phyloP scores from a whole-genome alignment of 2,888 invertebrate genomes.

The Drosophila formosana region DNA sequence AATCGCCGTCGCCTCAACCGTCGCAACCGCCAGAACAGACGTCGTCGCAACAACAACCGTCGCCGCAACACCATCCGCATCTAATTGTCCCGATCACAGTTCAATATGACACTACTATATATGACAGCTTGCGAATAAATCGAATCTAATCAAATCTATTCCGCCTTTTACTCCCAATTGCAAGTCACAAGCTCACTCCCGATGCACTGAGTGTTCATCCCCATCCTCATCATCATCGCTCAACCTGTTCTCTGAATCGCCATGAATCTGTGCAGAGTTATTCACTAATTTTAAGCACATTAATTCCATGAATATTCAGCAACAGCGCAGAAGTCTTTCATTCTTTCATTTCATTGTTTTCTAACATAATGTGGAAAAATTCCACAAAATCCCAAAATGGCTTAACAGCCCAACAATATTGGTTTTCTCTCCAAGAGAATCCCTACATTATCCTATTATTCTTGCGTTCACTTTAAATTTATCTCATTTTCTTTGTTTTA shows the following conservation, averaged over 20 bases:
- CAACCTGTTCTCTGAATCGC: background rate
- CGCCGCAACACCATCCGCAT: background rate
- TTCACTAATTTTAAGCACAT: background rate
- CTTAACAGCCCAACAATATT: background rate
- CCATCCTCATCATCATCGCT: background rate
- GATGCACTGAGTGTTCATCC: background rate
- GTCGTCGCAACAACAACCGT: constrained; percentile 23
- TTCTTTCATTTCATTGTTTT: background rate
- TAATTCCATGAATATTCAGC: background rate
- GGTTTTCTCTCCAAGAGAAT: background rate
- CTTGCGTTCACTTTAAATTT: too few relatives aligned
- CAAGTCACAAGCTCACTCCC: background rate
- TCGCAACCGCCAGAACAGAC: constrained; percentile 22
- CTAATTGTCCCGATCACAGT: background rate
- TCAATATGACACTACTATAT: background rate
- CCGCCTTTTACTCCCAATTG: background rate
- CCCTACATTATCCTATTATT: too few relatives aligned
- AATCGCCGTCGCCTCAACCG: constrained; percentile 16
- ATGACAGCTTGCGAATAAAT: background rate
- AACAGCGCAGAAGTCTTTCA: background rate
- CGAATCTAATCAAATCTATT: background rate
- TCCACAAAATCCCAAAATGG: background rate
- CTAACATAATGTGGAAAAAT: background rate
- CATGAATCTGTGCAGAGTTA: background rate
- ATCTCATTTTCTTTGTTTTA: too few relatives aligned